Evolutionary conservation across 2,797 vertebrate species (phyloP).

Genomic region (Mus spretus): DNA sequence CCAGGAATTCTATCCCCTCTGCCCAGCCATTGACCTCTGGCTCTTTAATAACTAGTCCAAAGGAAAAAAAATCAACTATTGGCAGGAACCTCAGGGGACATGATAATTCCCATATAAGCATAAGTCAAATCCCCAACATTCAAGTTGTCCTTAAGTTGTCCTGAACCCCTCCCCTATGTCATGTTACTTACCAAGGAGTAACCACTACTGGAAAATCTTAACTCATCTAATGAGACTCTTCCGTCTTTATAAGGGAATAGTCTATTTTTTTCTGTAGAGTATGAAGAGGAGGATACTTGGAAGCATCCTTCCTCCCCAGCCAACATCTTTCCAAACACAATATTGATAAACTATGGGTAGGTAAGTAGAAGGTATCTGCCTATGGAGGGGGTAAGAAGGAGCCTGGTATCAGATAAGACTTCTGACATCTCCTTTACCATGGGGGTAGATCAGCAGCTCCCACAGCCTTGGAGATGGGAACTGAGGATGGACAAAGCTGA

Average conservation of each 20-base stretch:
- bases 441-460: background rate
- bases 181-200: background rate
- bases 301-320: conserved; percentile 16
- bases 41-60: background rate
- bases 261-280: background rate
- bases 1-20: background rate
- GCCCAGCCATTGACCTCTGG: background rate
- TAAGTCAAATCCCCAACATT: background rate
- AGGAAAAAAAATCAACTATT: background rate
- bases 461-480: background rate
- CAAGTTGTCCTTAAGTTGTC: background rate
- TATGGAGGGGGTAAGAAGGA: background rate
- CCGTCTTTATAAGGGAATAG: conserved; percentile 19
- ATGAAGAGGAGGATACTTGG: background rate
- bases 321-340: background rate
- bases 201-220: background rate
- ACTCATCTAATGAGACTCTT: background rate
- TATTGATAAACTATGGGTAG: background rate
- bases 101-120: background rate
- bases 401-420: background rate
- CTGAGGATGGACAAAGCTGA: background rate
- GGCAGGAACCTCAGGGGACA: background rate
- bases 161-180: background rate
- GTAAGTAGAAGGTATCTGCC: background rate
- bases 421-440: background rate